These are phyloP conservation scores for Oscheius sp. DNA, from an alignment of 2,888 invertebrate species.

Conservation along the genomic window DNA sequence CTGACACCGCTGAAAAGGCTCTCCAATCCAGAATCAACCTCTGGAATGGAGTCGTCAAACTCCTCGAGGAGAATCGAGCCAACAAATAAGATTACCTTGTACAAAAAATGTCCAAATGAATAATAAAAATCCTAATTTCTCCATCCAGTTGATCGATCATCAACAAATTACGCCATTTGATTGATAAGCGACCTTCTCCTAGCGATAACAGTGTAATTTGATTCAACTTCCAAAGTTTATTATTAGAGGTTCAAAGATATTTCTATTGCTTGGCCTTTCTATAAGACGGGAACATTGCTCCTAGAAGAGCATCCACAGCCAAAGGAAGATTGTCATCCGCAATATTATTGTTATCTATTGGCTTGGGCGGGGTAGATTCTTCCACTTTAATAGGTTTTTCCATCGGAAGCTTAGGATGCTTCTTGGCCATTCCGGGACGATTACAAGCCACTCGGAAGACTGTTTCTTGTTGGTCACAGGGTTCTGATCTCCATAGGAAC, in stretches of 20 bases:
- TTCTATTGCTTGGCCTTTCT: conserved; percentile 10
- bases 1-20: conserved; percentile 35
- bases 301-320: conserved; percentile 19
- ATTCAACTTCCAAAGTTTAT: too few relatives aligned
- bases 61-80: conserved; percentile 2
- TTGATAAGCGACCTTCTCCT: too few relatives aligned
- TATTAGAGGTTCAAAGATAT: too few relatives aligned
- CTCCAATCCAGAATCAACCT: conserved; percentile 35
- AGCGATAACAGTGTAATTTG: too few relatives aligned
- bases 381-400: conserved; percentile 11
- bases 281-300: conserved; percentile 28
- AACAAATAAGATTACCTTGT: not conserved
- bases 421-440: conserved; percentile 6
- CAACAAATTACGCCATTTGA: too few relatives aligned
- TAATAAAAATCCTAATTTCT: too few relatives aligned
- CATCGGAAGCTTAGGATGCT: conserved; percentile 16
- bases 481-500: conserved; percentile 31
- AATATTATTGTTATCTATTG: not conserved
- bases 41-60: conserved; percentile 41
- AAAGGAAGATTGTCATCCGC: conserved; percentile 3
- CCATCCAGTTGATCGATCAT: too few relatives aligned
- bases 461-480: conserved; percentile 27
- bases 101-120: not conserved
- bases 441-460: conserved; percentile 21
- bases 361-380: not conserved